Evolutionary conservation across 2,113 vertebrate genomes (phyloP).

Genomic region (Phalacrocorax pelagicus): DNA sequence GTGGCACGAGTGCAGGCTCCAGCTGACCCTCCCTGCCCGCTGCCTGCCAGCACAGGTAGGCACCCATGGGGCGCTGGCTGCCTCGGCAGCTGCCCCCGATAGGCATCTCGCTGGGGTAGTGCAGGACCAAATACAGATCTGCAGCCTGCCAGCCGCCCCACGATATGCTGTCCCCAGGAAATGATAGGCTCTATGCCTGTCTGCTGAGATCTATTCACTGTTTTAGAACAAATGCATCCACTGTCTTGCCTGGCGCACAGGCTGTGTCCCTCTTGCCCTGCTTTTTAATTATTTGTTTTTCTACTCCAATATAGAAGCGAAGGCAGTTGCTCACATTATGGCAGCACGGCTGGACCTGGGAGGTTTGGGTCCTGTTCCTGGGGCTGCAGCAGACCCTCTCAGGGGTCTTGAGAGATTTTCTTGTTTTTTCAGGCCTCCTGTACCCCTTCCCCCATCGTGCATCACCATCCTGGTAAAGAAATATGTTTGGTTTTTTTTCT

Average conservation of each 20-base stretch:
- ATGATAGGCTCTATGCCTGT: not conserved
- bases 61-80: accelerated
- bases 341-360: not conserved
- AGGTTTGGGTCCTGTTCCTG: not conserved
- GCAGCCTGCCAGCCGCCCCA: not conserved
- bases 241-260: not conserved
- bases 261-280: not conserved
- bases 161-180: not conserved
- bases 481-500: not conserved
- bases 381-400: not conserved
- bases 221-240: not conserved
- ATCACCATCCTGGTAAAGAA: not conserved
- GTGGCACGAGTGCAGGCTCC: not conserved
- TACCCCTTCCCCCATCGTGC: not conserved
- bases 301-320: not conserved
- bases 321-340: accelerated
- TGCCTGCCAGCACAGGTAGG: not conserved
- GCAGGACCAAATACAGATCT: not conserved
- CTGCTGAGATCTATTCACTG: not conserved
- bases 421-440: not conserved
- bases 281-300: not conserved
- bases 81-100: not conserved
- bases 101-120: not conserved
- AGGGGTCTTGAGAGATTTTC: not conserved
- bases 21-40: not conserved